Evolutionary conservation across 2,113 vertebrate species (phyloP), one percentile per base, ranked within the genome.

Genomic region (Cephalopterus ornatus): DNA sequence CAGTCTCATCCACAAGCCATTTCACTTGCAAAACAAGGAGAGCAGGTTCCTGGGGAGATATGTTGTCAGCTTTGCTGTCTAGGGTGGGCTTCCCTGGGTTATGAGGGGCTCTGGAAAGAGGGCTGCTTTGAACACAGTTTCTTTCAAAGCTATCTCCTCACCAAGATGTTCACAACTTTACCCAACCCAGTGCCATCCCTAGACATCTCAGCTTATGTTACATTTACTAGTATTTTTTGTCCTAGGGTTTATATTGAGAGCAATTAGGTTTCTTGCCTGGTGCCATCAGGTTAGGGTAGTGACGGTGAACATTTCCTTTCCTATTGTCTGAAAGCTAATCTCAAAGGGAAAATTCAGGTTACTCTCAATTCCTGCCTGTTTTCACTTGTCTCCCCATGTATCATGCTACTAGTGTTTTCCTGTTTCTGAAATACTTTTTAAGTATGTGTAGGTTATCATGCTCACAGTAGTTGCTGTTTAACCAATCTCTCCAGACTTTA

Each of bases 401-500:
- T 95, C 96, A 96, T 8, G 35, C 83, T 96, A 87, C 85, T 56
- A 86, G 84, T 73, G 78, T 92, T 94, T 93, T 93, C 93, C 95
- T 95, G 79, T 91, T 95, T 78, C 83, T 95, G 86, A 92, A 92
- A 91, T 53, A 94, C 87, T 95, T 94, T 87, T 95, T 30, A 91
- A 91, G 93, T 91, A 89, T 94, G 77, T 93, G 94, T 88, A 88
- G 87, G 94, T 87, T 94, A 88, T 94, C 95, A 75, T 72, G 90
- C 91, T 90, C 95, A 78, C 88, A 81, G 95, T 92, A 92, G 93
- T 65, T 96, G 85, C 93, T 94, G 92, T 96, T 96, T 97, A 97
- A 96, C 94, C 90, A 92, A 93, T 96, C 95, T 97, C 94, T 92
- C 66, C 88, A 96, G 95, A 96, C 95, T 96, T 96, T 92, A 95